Percentiles rank a stretch among this genome's conserved stretches.
phyloP scores from a whole-genome alignment of 2,888 invertebrate genomes.

The Iphiclides podalirius region DNA sequence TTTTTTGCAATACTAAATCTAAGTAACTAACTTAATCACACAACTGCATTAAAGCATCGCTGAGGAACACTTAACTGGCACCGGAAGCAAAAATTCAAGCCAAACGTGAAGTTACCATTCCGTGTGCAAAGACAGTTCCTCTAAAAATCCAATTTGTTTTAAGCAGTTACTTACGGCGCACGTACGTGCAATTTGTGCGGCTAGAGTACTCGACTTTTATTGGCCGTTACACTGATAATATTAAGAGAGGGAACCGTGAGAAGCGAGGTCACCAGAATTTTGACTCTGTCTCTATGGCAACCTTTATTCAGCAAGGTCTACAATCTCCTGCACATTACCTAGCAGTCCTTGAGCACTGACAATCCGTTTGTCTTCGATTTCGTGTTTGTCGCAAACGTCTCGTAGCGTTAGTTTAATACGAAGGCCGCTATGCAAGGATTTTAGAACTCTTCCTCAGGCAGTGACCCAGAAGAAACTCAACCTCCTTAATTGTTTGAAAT shows the following conservation, averaged over 20 bases:
- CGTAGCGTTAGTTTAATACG: background rate
- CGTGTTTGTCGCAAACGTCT: background rate
- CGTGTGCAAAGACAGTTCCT: conserved; percentile 34
- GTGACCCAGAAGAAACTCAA: background rate
- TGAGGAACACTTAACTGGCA: background rate
- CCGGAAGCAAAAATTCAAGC: conserved; percentile 12
- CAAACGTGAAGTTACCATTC: conserved; percentile 25
- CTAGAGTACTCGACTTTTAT: conserved; percentile 59
- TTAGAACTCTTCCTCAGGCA: background rate
- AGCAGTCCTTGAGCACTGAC: background rate
- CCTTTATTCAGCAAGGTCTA: conserved; percentile 11
- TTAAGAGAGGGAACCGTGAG: conserved; percentile 45
- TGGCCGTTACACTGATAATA: conserved; percentile 58
- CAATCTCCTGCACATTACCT: background rate
- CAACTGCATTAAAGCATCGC: background rate
- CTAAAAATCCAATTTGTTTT: conserved; percentile 45
- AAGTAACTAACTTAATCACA: too few species aligned
- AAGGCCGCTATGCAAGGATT: background rate
- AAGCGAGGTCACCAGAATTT: conserved; percentile 35
- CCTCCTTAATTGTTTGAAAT: too few species aligned
- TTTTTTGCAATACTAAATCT: too few species aligned
- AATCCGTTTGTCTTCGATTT: background rate
- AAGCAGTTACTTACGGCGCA: conserved; percentile 37
- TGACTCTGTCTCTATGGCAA: conserved; percentile 37
- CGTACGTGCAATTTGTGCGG: conserved; percentile 47